phyloP scores from a whole-genome alignment of 2,797 vertebrate species.

The Odontamblyopus rebecca region DNA sequence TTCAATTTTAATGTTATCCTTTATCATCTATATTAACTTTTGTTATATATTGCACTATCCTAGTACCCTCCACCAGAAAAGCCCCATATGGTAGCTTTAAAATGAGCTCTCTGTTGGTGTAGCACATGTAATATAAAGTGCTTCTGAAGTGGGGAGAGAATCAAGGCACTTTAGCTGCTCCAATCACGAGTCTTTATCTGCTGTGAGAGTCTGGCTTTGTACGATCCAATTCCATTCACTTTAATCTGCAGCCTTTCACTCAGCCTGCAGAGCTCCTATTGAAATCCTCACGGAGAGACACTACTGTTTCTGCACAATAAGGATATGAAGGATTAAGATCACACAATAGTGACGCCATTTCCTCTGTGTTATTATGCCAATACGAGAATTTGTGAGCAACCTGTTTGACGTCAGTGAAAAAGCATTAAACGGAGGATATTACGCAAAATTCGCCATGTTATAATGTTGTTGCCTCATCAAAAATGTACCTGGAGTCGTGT shows the following conservation, averaged over 20 bases:
- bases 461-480: too few relatives aligned
- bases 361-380: neutral
- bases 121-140: too few relatives aligned
- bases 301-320: neutral
- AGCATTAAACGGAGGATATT: too few relatives aligned
- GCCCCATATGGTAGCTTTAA: too few relatives aligned
- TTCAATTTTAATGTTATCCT: too few relatives aligned
- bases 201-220: neutral
- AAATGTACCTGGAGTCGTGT: too few relatives aligned
- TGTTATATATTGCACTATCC: too few relatives aligned
- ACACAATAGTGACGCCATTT: neutral
- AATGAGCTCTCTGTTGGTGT: too few relatives aligned
- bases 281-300: slow-evolving; percentile 1
- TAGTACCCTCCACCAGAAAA: too few relatives aligned
- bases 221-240: neutral
- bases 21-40: too few relatives aligned
- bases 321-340: slow-evolving; percentile 6
- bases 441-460: too few relatives aligned
- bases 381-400: neutral
- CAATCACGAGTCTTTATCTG: neutral
- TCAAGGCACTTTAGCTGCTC: neutral
- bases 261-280: neutral
- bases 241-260: slow-evolving; percentile 3
- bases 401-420: neutral
- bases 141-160: too few relatives aligned